phyloP scores from a whole-genome alignment of 2,888 invertebrate genomes.

The Microplitis deprimator region DNA sequence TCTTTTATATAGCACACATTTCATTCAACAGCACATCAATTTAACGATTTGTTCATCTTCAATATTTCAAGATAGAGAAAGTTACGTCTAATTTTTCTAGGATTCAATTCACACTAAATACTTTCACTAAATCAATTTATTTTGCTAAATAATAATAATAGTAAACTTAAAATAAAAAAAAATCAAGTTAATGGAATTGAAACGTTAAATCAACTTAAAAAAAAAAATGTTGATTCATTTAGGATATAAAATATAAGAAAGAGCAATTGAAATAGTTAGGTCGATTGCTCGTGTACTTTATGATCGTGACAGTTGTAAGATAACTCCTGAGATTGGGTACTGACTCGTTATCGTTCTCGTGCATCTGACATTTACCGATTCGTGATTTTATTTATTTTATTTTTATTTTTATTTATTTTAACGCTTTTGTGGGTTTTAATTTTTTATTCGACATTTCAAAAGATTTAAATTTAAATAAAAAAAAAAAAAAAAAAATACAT shows the following conservation, averaged over 20 bases:
- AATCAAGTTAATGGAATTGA: neutral
- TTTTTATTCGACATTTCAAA: neutral
- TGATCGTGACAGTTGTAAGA: slow-evolving; percentile 20
- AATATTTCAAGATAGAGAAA: slow-evolving; percentile 19
- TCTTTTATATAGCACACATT: slow-evolving; percentile 20
- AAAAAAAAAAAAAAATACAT: neutral
- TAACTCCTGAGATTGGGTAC: slow-evolving; percentile 15
- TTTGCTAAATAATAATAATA: neutral
- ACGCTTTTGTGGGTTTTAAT: neutral
- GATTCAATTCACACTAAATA: slow-evolving; percentile 10
- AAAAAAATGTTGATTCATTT: neutral
- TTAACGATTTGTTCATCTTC: slow-evolving; percentile 17
- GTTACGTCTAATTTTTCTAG: slow-evolving; percentile 5
- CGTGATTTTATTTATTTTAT: neutral
- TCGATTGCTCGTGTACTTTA: neutral
- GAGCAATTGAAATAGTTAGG: slow-evolving; percentile 6
- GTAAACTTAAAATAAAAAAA: neutral
- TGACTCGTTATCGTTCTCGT: slow-evolving; percentile 13
- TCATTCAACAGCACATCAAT: slow-evolving; percentile 2
- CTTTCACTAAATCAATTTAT: slow-evolving; percentile 16
- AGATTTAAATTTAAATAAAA: neutral
- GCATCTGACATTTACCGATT: slow-evolving; percentile 20
- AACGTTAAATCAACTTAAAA: neutral
- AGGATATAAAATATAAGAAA: neutral
- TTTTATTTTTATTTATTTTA: neutral